Conservation (phyloP, 2,113 vertebrate genomes). For the Lycaon pictus region DNA sequence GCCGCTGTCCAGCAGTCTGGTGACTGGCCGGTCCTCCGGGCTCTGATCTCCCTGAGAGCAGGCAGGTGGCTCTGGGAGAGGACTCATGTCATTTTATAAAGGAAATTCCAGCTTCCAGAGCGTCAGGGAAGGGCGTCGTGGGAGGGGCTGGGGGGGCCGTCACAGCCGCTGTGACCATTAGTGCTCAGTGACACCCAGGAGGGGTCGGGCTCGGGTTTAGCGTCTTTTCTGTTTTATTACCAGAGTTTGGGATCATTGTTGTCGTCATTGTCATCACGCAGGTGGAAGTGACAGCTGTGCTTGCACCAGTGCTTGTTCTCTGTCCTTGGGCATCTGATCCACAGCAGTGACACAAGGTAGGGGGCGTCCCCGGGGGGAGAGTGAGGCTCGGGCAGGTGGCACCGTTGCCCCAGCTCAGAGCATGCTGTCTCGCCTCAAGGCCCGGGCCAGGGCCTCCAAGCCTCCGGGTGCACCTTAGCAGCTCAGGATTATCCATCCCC, state of each 20-base stretch:
- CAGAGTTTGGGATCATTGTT: neutral
- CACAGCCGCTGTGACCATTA: fast-evolving
- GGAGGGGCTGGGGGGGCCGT: fast-evolving
- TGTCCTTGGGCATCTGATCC: neutral
- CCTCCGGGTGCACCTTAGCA: neutral
- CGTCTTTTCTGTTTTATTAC: neutral
- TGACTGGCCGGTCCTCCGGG: too few relatives aligned
- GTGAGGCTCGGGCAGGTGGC: neutral
- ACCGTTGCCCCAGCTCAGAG: neutral
- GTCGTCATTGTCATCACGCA: too few relatives aligned
- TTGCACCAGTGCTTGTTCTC: too few relatives aligned
- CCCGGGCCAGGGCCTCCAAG: neutral
- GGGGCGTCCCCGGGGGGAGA: fast-evolving
- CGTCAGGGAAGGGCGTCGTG: fast-evolving
- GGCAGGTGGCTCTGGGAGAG: neutral
- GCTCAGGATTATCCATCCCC: too few relatives aligned
- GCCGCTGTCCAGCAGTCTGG: neutral
- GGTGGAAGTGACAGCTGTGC: too few relatives aligned
- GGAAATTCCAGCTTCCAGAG: neutral
- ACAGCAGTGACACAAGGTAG: fast-evolving
- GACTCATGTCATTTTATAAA: neutral
- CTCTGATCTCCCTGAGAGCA: neutral
- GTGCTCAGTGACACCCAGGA: fast-evolving
- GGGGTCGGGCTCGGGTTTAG: neutral
- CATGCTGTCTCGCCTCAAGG: fast-evolving